phyloP scores from a whole-genome alignment of 2,113 vertebrate species.

The Thomomys bottae region DNA sequence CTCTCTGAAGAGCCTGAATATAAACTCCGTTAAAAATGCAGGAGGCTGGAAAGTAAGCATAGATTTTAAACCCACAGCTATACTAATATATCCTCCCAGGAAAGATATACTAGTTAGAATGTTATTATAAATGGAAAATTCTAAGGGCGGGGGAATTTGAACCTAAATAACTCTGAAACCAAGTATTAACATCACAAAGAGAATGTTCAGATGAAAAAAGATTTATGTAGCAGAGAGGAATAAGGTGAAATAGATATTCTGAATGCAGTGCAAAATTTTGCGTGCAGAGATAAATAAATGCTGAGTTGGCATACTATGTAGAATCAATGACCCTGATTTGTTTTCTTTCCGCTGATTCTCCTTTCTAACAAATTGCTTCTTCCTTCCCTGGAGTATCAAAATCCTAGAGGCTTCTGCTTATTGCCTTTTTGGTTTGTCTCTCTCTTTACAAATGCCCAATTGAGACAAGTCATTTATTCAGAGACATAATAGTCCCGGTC shows the following conservation, averaged over 20 bases:
- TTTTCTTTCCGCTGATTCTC: neutral
- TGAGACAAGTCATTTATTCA: neutral
- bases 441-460: neutral
- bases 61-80: conserved; percentile 76
- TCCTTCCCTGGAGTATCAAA: neutral
- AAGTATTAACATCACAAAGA: conserved; percentile 76
- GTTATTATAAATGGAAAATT: conserved; percentile 73
- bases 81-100: conserved; percentile 72
- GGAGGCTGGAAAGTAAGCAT: conserved; percentile 69
- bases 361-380: neutral
- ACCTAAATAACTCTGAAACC: conserved; percentile 64
- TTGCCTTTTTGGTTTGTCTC: neutral
- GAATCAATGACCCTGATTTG: neutral
- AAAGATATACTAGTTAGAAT: conserved; percentile 74
- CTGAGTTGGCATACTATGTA: neutral
- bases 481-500: neutral
- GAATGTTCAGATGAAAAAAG: conserved; percentile 65
- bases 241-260: conserved; percentile 51
- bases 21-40: conserved; percentile 79
- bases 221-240: conserved; percentile 49
- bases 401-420: neutral
- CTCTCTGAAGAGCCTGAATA: conserved; percentile 73
- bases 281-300: conserved; percentile 36
- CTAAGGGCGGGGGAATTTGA: conserved; percentile 46
- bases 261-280: neutral